Evolutionary conservation across 2,113 vertebrate genomes (phyloP).

Genomic region (Copsychus sechellarum): DNA sequence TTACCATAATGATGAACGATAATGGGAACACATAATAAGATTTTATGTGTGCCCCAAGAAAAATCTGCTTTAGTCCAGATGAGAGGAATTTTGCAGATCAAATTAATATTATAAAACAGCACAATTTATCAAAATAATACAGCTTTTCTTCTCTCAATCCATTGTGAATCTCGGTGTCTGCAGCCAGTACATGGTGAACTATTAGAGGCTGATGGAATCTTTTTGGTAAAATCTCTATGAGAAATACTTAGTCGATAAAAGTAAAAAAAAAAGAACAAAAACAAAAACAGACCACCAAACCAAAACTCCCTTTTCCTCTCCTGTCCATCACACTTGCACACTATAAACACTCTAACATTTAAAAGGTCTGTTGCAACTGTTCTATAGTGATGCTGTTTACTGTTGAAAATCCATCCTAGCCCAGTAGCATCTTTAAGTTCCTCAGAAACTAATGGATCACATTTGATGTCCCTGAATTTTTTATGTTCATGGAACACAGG

Average conservation of each 20-base stretch:
- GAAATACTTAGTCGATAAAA: neutral
- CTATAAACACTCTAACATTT: neutral
- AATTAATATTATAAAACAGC: slow-evolving; percentile 41
- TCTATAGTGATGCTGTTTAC: neutral
- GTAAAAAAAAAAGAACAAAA: no score
- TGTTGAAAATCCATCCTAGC: neutral
- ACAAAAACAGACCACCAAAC: neutral
- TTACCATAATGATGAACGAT: slow-evolving; percentile 50
- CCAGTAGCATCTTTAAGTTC: neutral
- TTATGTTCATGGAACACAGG: neutral
- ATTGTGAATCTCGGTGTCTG: neutral
- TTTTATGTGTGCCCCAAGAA: slow-evolving; percentile 45
- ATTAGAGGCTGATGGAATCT: neutral
- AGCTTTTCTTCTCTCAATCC: slow-evolving; percentile 2
- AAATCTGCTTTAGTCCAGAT: slow-evolving; percentile 23
- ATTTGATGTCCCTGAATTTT: neutral
- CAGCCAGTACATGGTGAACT: neutral
- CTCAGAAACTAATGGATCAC: neutral
- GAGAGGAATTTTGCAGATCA: slow-evolving; percentile 27
- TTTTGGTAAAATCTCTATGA: neutral
- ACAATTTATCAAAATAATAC: slow-evolving; percentile 40
- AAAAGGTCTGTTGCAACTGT: neutral
- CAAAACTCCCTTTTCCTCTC: neutral
- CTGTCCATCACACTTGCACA: neutral
- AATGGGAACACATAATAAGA: slow-evolving; percentile 47